A percentile compares a stretch with the other conserved stretches of the same genome.
phyloP scores from a whole-genome alignment of 2,888 invertebrate species.

The Chloromyia formosa region DNA sequence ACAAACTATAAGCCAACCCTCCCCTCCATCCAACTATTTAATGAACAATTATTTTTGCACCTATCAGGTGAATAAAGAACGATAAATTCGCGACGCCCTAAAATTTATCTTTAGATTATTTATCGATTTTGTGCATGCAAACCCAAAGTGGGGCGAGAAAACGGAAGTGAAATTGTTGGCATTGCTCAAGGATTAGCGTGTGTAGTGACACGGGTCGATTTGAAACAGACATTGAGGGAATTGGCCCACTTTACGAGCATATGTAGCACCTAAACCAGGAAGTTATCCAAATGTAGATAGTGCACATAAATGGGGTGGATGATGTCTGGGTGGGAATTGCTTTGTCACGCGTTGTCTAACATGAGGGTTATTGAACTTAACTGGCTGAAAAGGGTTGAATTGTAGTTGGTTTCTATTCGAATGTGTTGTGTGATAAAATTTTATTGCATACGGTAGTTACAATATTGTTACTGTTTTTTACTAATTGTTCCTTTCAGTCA shows the following conservation, averaged over 20 bases:
- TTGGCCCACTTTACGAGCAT: slow-evolving; percentile 1
- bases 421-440: no score
- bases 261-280: slow-evolving; percentile 1
- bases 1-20: no score
- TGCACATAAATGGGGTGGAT: not conserved
- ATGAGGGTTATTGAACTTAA: not conserved
- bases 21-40: no score
- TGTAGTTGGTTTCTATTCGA: not conserved
- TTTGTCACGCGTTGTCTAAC: not conserved
- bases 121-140: no score
- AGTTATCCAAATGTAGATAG: not conserved
- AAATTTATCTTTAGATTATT: no score
- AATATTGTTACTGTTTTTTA: no score
- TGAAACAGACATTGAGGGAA: not conserved
- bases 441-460: no score
- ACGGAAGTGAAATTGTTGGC: not conserved
- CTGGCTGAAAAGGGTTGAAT: not conserved
- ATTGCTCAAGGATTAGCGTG: not conserved
- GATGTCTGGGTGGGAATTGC: not conserved
- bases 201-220: not conserved
- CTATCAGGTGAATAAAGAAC: no score
- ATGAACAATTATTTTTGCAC: no score
- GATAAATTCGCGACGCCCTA: no score
- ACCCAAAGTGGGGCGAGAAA: no score
- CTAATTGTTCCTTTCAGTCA: no score